Evolutionary conservation across 2,113 vertebrate species (phyloP).

Genomic region (Cyphomyrus plagiostoma): DNA sequence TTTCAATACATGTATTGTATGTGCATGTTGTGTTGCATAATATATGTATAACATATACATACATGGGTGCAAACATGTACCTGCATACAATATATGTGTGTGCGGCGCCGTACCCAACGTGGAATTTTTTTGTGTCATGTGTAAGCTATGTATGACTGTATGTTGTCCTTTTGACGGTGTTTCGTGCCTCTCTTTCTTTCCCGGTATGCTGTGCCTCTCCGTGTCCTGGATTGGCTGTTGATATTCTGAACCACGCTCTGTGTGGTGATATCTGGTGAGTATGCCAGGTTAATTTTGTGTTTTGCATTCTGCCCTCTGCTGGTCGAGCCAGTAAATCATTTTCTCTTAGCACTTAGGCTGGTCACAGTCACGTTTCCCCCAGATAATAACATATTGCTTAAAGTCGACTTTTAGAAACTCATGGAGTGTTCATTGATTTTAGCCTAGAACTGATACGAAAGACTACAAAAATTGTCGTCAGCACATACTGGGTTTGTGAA

Average conservation of each 20-base stretch:
- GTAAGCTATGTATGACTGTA: background rate
- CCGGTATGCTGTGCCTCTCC: background rate
- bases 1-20: background rate
- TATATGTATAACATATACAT: background rate
- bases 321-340: background rate
- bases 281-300: background rate
- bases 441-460: background rate
- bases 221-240: slow-evolving; percentile 3
- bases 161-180: background rate
- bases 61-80: background rate
- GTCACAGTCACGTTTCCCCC: background rate
- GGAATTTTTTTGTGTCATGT: background rate
- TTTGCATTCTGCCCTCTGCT: background rate
- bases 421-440: background rate
- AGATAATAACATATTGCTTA: background rate
- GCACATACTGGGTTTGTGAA: background rate
- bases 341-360: background rate
- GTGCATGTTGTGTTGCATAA: background rate
- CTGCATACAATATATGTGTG: background rate
- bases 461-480: background rate
- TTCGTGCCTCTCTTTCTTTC: background rate
- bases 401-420: background rate
- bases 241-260: background rate
- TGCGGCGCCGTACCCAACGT: background rate
- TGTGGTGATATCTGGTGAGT: slow-evolving; percentile 11